phyloP scores from a whole-genome alignment of 2,113 vertebrate species.

The Bujurquina vittata region DNA sequence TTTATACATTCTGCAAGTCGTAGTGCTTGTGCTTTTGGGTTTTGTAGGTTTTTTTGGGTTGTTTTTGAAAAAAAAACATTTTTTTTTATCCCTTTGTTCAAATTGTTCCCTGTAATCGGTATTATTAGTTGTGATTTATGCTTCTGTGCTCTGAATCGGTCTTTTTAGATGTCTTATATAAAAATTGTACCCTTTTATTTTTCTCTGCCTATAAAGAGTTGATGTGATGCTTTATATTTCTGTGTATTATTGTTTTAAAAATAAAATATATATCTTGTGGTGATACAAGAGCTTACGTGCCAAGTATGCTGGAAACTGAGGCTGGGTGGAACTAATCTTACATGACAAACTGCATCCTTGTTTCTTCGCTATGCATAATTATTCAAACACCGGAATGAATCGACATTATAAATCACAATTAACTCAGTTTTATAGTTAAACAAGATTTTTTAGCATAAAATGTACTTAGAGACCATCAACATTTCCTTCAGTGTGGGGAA shows the following conservation, averaged over 20 bases:
- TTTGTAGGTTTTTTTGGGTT: too few relatives aligned
- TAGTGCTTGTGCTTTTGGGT: conserved; percentile 47
- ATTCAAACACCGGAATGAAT: neutral
- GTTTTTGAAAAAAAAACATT: too few relatives aligned
- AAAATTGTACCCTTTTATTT: conserved; percentile 59
- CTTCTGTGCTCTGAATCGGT: conserved; percentile 48
- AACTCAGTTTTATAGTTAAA: neutral
- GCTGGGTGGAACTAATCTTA: neutral
- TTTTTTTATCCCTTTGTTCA: conserved; percentile 20
- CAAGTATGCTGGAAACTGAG: neutral
- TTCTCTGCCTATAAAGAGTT: conserved; percentile 67
- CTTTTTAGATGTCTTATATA: conserved; percentile 68
- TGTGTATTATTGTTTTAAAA: conserved; percentile 72
- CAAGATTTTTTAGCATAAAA: neutral
- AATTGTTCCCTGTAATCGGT: conserved; percentile 49
- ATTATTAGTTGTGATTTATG: conserved; percentile 63
- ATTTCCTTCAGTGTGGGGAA: conserved; percentile 31
- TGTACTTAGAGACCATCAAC: neutral
- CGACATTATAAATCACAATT: neutral
- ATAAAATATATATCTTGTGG: conserved; percentile 72
- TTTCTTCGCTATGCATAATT: neutral
- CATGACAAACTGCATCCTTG: neutral
- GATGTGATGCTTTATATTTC: conserved; percentile 71
- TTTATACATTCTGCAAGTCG: conserved; percentile 66
- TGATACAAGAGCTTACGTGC: neutral